These are phyloP conservation scores for Cassiopea andromeda DNA, from an alignment of 30 jellyfish, hydroid and myxozoan species.

Conservation along the genomic window DNA sequence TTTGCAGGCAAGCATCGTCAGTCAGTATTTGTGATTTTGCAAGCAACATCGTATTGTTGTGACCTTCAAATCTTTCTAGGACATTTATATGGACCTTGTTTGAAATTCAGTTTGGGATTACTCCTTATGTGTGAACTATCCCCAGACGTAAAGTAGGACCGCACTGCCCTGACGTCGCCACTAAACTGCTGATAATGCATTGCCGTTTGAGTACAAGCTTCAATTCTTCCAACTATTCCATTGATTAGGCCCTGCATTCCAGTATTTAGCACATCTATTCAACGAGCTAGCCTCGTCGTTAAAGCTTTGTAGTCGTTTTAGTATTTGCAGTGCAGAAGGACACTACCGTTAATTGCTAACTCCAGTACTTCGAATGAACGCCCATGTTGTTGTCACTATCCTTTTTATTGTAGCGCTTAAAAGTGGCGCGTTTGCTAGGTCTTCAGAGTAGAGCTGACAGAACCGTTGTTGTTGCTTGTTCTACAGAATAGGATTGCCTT, in stretches of 20 bases:
- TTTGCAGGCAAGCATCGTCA: too few species aligned
- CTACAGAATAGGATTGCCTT: too few species aligned
- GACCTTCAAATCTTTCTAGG: too few species aligned
- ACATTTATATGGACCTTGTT: too few species aligned
- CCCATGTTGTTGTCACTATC: neutral
- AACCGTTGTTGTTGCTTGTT: too few species aligned
- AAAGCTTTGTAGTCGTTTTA: neutral
- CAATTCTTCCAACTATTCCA: neutral
- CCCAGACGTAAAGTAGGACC: too few species aligned
- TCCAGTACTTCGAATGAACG: neutral
- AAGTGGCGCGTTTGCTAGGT: neutral
- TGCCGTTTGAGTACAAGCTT: neutral
- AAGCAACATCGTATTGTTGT: too few species aligned
- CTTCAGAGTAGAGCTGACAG: too few species aligned
- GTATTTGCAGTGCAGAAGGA: neutral
- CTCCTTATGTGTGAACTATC: too few species aligned
- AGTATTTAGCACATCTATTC: neutral
- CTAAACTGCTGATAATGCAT: neutral
- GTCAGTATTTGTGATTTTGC: too few species aligned
- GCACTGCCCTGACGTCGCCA: neutral
- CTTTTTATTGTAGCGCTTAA: neutral
- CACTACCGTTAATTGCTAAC: neutral
- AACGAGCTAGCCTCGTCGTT: neutral
- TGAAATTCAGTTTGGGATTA: too few species aligned
- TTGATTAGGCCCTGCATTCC: neutral